Conservation (phyloP, 2,797 vertebrate species). For the Macropus fuliginosus region DNA sequence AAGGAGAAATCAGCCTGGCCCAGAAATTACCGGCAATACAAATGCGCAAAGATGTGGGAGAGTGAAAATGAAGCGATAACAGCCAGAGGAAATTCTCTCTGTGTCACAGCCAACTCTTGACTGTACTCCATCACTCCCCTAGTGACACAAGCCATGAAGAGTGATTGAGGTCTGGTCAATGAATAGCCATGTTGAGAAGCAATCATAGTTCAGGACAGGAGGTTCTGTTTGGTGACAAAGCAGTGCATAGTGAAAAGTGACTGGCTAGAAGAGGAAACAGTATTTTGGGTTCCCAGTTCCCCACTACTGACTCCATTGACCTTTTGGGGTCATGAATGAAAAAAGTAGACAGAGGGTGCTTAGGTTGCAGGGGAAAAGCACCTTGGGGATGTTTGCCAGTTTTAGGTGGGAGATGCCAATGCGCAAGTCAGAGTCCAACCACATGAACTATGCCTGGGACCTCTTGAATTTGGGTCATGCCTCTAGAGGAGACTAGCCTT, state of each 20-base stretch:
- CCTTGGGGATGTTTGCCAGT: neutral
- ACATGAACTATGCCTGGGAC: neutral
- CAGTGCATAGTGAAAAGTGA: neutral
- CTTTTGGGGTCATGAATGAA: neutral
- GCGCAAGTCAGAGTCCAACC: neutral
- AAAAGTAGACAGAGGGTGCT: neutral
- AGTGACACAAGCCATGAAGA: neutral
- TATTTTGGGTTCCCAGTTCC: neutral
- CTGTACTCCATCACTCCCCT: neutral
- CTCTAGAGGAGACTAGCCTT: neutral
- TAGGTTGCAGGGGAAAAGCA: neutral
- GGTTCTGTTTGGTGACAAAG: neutral
- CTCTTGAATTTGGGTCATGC: no score
- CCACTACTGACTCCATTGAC: neutral
- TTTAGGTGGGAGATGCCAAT: neutral
- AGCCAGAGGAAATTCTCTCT: neutral
- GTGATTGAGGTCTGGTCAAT: neutral
- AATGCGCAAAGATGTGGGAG: neutral
- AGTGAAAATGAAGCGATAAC: neutral
- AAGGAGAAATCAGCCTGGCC: neutral
- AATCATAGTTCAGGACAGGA: neutral
- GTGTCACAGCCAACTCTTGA: neutral
- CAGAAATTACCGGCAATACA: neutral
- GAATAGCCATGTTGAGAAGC: neutral
- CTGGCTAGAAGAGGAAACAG: neutral